Evolutionary conservation across 2,797 vertebrate genomes (phyloP).

Genomic region (Crax fasciolata): DNA sequence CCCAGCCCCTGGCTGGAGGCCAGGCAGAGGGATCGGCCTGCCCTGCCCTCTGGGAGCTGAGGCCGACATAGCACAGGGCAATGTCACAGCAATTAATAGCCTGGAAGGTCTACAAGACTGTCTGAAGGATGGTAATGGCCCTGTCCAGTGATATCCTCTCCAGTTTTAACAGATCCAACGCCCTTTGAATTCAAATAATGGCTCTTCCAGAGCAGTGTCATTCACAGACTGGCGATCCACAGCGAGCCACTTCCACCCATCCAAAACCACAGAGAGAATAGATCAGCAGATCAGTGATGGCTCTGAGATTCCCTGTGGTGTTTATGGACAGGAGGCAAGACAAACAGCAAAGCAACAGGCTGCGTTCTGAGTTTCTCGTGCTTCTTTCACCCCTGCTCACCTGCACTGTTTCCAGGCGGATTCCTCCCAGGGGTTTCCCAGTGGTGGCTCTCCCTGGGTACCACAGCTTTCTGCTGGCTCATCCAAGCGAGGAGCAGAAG

Average conservation of each 20-base stretch:
- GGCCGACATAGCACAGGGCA: neutral
- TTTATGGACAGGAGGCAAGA: neutral
- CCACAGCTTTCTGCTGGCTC: neutral
- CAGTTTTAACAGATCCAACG: neutral
- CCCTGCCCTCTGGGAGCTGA: neutral
- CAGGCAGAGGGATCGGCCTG: neutral
- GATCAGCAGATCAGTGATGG: neutral
- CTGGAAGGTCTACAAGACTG: neutral
- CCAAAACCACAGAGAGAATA: neutral
- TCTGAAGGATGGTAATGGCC: neutral
- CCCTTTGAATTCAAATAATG: neutral
- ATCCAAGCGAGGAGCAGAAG: neutral
- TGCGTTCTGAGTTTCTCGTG: neutral
- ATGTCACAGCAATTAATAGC: fast-evolving
- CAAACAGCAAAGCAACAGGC: neutral
- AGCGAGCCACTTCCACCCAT: neutral
- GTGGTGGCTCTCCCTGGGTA: neutral
- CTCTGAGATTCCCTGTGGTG: neutral
- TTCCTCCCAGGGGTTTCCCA: neutral
- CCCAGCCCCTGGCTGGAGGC: neutral
- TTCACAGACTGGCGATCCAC: neutral
- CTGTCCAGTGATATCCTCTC: neutral
- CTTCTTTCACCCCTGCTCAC: neutral
- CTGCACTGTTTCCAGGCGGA: neutral
- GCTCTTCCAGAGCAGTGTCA: neutral